Conservation (phyloP, 2,113 vertebrate genomes). For the Apistogramma diplotaenia region DNA sequence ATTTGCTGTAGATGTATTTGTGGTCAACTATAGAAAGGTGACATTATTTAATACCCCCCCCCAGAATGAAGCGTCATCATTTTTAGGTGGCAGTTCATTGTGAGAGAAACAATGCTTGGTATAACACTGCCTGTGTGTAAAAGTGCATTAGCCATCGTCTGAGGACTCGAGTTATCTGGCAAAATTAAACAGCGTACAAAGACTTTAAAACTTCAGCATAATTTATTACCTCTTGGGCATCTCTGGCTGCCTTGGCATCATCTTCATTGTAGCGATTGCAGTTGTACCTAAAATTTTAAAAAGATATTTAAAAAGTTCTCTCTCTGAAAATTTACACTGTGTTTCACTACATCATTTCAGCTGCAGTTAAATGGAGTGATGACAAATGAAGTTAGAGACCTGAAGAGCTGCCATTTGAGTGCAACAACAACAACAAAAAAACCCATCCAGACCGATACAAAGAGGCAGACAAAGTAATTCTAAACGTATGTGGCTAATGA, state of each 20-base stretch:
- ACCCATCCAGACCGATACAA: too few relatives aligned
- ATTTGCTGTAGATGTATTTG: background rate
- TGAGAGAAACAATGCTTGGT: background rate
- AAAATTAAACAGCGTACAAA: background rate
- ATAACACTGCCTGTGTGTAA: background rate
- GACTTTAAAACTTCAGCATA: background rate
- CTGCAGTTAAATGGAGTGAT: background rate
- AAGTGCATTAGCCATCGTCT: too few relatives aligned
- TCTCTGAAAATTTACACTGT: background rate
- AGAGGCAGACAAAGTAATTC: background rate
- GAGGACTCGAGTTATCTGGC: background rate
- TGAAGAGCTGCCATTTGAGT: background rate
- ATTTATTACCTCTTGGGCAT: slow-evolving; percentile 91
- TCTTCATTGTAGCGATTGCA: slow-evolving; percentile 99
- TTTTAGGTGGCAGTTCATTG: background rate
- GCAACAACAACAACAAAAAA: background rate
- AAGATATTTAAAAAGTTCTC: background rate
- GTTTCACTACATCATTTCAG: background rate
- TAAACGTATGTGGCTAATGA: too few relatives aligned
- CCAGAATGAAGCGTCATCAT: background rate
- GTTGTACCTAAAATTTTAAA: slow-evolving; percentile 88
- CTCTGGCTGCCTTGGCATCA: slow-evolving; percentile 97
- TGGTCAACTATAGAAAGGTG: background rate
- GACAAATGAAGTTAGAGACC: background rate
- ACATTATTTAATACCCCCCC: background rate